Percentiles rank a stretch among this genome's conserved stretches.
Conservation (phyloP, 2,888 invertebrate species). For the Patella ulyssiponensis region DNA sequence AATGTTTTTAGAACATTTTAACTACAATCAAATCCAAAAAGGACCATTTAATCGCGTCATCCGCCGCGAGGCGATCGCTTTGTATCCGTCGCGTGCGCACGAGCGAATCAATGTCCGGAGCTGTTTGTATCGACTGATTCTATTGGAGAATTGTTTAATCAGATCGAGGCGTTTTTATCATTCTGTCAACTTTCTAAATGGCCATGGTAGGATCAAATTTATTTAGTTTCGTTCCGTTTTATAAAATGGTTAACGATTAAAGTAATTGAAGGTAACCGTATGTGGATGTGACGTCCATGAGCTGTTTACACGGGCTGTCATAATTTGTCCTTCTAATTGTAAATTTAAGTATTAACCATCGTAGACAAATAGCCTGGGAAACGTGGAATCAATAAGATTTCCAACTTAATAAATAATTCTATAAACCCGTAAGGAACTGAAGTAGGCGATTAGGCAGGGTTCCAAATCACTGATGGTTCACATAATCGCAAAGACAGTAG, state of each 20-base stretch:
- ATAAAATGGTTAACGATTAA: background rate
- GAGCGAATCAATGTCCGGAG: conserved; percentile 22
- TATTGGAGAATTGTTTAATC: conserved; percentile 7
- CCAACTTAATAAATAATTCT: no score
- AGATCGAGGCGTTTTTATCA: conserved; percentile 3
- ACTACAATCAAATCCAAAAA: conserved; percentile 8
- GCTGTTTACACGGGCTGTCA: background rate
- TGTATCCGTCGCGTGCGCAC: conserved; percentile 22
- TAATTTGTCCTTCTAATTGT: conserved; percentile 5
- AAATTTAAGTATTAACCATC: conserved; percentile 9
- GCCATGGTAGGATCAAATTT: conserved; percentile 7
- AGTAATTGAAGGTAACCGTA: conserved; percentile 2
- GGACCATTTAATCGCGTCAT: conserved; percentile 23
- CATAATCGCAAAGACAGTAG: no score
- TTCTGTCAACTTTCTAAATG: conserved; percentile 13
- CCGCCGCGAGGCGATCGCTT: conserved; percentile 23
- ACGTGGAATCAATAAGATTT: no score
- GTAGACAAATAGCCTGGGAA: background rate
- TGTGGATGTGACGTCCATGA: background rate
- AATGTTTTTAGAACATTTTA: conserved; percentile 23
- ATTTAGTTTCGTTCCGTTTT: conserved; percentile 10
- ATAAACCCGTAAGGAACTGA: no score
- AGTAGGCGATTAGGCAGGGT: no score
- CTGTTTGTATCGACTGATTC: conserved; percentile 12
- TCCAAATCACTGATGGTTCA: no score